These are phyloP conservation scores for Sylvia borin DNA, from an alignment of 2,797 vertebrate species.

Conservation along the genomic window DNA sequence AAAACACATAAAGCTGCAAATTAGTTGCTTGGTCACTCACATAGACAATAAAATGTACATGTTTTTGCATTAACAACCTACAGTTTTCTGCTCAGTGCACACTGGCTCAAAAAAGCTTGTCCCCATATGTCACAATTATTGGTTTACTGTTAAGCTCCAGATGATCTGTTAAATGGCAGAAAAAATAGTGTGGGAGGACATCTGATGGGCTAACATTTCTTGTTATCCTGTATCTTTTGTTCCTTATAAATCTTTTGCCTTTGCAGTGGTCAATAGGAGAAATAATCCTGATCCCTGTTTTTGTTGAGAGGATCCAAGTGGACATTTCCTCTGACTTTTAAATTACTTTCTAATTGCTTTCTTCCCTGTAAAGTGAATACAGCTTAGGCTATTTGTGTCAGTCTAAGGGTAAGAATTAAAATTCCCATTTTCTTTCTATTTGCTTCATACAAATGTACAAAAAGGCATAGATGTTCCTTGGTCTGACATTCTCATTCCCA, in stretches of 20 bases:
- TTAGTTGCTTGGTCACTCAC: constrained; percentile 58
- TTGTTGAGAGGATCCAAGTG: not conserved
- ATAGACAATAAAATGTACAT: not conserved
- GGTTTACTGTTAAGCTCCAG: constrained; percentile 37
- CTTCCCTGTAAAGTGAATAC: not conserved
- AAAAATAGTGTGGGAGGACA: not conserved
- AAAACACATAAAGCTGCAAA: constrained; percentile 55
- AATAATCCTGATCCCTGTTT: not conserved
- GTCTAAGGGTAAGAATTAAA: not conserved
- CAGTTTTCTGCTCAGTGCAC: not conserved
- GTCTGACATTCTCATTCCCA: not conserved
- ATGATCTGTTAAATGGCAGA: constrained; percentile 21
- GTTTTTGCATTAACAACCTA: not conserved
- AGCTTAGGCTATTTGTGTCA: not conserved
- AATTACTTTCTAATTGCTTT: constrained; percentile 8
- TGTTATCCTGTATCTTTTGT: constrained; percentile 8
- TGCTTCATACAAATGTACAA: not conserved
- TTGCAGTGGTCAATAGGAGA: not conserved
- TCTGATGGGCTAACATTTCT: constrained; percentile 23
- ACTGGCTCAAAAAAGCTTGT: constrained; percentile 32
- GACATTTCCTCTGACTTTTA: not conserved
- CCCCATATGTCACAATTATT: constrained; percentile 51
- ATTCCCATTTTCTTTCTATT: not conserved
- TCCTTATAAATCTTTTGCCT: not conserved
- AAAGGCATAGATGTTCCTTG: not conserved